Evolutionary conservation across 2,888 invertebrate species (phyloP).

Genomic region (Norana najaformis): DNA sequence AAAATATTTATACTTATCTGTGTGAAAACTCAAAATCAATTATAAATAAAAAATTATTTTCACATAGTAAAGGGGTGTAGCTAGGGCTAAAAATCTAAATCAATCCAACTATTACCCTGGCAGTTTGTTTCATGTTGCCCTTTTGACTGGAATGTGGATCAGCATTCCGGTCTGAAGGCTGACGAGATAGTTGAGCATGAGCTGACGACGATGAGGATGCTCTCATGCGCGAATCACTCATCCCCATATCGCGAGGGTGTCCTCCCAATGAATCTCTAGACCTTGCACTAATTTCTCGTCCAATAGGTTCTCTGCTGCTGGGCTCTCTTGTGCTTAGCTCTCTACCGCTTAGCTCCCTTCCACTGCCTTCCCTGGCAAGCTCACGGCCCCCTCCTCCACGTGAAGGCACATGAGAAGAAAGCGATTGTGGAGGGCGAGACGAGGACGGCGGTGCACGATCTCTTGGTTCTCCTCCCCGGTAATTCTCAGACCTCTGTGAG

Average conservation of each 20-base stretch:
- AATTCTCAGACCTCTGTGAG: neutral
- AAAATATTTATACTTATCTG: neutral
- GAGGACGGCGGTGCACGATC: neutral
- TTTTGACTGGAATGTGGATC: conserved; percentile 14
- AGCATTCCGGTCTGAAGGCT: neutral
- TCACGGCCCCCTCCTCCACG: conserved; percentile 2
- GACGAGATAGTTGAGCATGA: neutral
- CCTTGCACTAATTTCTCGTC: neutral
- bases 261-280: neutral
- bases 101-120: neutral
- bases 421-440: neutral
- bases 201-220: neutral
- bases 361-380: neutral
- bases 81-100: neutral
- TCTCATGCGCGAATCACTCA: neutral
- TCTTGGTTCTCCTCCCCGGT: neutral
- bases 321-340: neutral
- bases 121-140: neutral
- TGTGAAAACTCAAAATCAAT: neutral
- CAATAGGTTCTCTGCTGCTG: neutral
- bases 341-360: neutral
- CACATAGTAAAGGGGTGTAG: neutral
- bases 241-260: neutral
- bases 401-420: conserved; percentile 14
- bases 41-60: neutral